Conservation (phyloP, 1,140 invertebrate genomes). For the Cotesia glomerata region DNA sequence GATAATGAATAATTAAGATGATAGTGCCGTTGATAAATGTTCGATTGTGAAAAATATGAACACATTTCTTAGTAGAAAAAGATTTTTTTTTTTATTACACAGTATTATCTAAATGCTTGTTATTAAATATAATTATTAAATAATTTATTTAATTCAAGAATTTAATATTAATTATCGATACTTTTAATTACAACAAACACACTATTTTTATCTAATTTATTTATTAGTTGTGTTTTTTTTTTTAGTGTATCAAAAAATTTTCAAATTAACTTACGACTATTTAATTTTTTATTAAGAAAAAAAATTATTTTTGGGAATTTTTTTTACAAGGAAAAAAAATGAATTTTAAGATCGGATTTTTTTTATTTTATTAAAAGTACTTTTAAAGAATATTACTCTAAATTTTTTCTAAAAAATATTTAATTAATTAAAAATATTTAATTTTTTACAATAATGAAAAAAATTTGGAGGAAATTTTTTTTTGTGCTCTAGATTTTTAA, state of each 20-base stretch:
- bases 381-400: too few relatives aligned
- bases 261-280: too few relatives aligned
- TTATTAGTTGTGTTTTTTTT: not conserved
- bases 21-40: constrained; percentile 12
- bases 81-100: not conserved
- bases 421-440: too few relatives aligned
- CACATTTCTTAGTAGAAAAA: constrained; percentile 2
- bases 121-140: not conserved
- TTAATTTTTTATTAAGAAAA: too few relatives aligned
- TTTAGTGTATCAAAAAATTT: constrained; percentile 24
- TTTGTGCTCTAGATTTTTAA: too few relatives aligned
- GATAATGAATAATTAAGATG: not conserved
- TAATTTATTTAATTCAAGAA: not conserved
- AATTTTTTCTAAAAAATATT: too few relatives aligned
- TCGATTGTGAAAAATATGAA: not conserved
- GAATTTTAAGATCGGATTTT: too few relatives aligned
- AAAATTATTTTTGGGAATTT: too few relatives aligned
- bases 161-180: constrained; percentile 1
- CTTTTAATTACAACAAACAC: not conserved
- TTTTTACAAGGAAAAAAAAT: too few relatives aligned
- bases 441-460: too few relatives aligned
- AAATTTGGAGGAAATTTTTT: too few relatives aligned
- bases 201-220: not conserved
- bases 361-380: too few relatives aligned
- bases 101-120: constrained; percentile 5